phyloP scores from a whole-genome alignment of 2,888 invertebrate genomes.

The Lochmaea capreae region DNA sequence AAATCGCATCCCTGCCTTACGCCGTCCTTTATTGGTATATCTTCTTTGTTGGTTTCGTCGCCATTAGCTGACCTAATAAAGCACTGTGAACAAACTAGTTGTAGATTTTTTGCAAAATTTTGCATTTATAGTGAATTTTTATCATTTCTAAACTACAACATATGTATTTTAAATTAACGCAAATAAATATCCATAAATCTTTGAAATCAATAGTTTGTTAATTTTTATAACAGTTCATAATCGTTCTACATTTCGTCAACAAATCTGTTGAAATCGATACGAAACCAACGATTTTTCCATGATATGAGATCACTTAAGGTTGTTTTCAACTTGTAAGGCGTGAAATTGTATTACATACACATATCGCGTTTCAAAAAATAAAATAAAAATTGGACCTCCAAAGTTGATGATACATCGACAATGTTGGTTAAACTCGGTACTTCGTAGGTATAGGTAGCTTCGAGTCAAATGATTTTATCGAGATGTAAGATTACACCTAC shows the following conservation, averaged over 20 bases:
- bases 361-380: constrained; percentile 62
- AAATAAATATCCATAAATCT: background rate
- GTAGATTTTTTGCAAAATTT: too few relatives aligned
- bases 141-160: too few relatives aligned
- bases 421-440: constrained; percentile 22
- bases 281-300: constrained; percentile 20
- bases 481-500: constrained; percentile 23
- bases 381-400: constrained; percentile 62
- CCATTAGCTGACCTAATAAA: too few relatives aligned
- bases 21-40: too few relatives aligned
- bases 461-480: constrained; percentile 21
- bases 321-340: constrained; percentile 60
- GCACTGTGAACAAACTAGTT: too few relatives aligned
- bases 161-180: too few relatives aligned
- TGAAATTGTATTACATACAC: constrained; percentile 64
- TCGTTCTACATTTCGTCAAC: constrained; percentile 38
- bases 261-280: constrained; percentile 39
- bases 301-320: constrained; percentile 34
- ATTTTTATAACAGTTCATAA: constrained; percentile 24
- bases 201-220: background rate
- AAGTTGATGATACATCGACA: constrained; percentile 50
- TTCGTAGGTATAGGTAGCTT: constrained; percentile 20
- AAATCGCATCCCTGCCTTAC: too few relatives aligned
- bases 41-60: too few relatives aligned
- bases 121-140: too few relatives aligned